phyloP scores from a whole-genome alignment of 2,113 vertebrate genomes.

The Nematolebias whitei region DNA sequence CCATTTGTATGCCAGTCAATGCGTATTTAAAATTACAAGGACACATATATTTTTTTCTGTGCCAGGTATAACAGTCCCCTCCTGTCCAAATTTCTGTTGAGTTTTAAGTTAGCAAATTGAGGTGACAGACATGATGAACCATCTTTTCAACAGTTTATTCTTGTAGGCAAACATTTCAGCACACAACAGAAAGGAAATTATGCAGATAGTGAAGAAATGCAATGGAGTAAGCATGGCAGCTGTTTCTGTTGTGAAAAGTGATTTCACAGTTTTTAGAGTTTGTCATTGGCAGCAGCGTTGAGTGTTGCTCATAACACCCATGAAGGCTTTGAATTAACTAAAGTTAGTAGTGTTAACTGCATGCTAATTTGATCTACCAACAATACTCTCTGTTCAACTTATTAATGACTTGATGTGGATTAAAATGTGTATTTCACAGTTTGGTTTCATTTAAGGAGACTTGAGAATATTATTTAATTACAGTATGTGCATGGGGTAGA shows the following conservation, averaged over 20 bases:
- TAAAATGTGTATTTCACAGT: slow-evolving; percentile 6
- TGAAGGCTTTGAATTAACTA: slow-evolving; percentile 56
- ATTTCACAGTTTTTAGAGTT: slow-evolving; percentile 70
- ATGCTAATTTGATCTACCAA: slow-evolving; percentile 66
- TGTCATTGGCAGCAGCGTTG: slow-evolving; percentile 64
- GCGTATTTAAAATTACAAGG: slow-evolving; percentile 52
- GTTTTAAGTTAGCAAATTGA: slow-evolving; percentile 63
- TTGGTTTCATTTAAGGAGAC: not conserved
- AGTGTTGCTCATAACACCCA: slow-evolving; percentile 71
- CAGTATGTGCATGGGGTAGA: not conserved
- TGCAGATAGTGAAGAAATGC: slow-evolving; percentile 48
- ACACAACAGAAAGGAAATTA: slow-evolving; percentile 48
- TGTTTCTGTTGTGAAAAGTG: slow-evolving; percentile 68
- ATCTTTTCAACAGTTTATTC: slow-evolving; percentile 53
- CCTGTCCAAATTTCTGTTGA: slow-evolving; percentile 52
- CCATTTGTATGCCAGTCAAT: slow-evolving; percentile 54
- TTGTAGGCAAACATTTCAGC: slow-evolving; percentile 63
- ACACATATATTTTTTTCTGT: slow-evolving; percentile 65
- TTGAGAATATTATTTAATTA: slow-evolving; percentile 2
- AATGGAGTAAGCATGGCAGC: slow-evolving; percentile 73
- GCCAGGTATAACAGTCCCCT: slow-evolving; percentile 58
- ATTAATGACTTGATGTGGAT: not conserved
- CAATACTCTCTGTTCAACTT: slow-evolving; percentile 14
- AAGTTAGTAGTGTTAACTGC: slow-evolving; percentile 51
- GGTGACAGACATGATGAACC: slow-evolving; percentile 56